A percentile compares a stretch with the other conserved stretches of the same genome.
These are phyloP conservation scores for Stenchaetothrips biformis DNA, from an alignment of 2,888 invertebrate genomes.

Conservation along the genomic window DNA sequence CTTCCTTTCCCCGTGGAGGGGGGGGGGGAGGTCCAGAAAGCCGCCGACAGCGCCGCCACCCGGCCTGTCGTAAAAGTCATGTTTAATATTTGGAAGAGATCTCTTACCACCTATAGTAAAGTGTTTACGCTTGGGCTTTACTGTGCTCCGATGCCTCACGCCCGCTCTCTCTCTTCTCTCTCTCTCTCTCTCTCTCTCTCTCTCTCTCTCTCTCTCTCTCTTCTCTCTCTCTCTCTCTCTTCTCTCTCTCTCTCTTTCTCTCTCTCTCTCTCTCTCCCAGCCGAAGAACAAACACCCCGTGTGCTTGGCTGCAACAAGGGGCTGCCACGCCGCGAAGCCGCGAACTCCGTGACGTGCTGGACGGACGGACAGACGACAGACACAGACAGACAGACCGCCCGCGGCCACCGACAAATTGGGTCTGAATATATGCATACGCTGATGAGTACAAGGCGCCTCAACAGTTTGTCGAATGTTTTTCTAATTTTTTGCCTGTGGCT, in stretches of 20 bases:
- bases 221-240: too few species aligned
- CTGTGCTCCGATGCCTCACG: neutral
- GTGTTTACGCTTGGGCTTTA: constrained; percentile 18
- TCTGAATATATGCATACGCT: constrained; percentile 18
- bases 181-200: too few species aligned
- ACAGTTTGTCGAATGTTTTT: too few species aligned
- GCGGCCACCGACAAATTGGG: neutral
- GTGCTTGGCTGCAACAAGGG: too few species aligned
- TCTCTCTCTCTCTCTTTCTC: too few species aligned
- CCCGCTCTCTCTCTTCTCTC: too few species aligned
- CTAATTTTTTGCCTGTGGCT: neutral
- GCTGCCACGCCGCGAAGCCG: too few species aligned
- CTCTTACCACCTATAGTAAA: constrained; percentile 23
- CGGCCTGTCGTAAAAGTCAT: constrained; percentile 20
- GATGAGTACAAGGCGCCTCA: neutral
- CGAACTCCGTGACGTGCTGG: neutral
- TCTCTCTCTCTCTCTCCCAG: too few species aligned
- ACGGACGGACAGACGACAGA: too few species aligned
- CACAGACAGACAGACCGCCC: neutral
- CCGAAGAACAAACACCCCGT: too few species aligned
- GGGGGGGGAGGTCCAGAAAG: neutral
- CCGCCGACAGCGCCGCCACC: neutral
- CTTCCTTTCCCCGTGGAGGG: too few species aligned
- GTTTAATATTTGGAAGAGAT: constrained; percentile 25
- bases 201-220: too few species aligned